Evolutionary conservation across 2,888 invertebrate genomes (phyloP).

Genomic region (Anorthoa munda): DNA sequence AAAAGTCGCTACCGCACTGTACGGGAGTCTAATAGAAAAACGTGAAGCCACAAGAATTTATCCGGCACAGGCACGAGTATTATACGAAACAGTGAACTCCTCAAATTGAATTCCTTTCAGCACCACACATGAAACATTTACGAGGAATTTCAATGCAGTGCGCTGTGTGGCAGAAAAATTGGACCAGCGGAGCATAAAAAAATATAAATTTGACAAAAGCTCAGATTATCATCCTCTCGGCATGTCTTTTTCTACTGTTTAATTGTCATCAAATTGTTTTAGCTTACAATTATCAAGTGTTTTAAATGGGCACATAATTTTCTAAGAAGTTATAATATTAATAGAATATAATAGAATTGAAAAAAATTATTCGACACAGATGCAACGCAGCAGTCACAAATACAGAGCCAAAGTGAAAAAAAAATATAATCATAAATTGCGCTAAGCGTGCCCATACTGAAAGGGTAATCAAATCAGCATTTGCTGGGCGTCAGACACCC

Average conservation of each 20-base stretch:
- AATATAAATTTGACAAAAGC: too few relatives aligned
- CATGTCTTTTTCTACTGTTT: too few relatives aligned
- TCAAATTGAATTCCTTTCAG: conserved; percentile 63
- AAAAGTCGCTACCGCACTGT: neutral
- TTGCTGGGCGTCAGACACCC: too few relatives aligned
- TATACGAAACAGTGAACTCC: conserved; percentile 10
- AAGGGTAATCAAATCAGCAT: too few relatives aligned
- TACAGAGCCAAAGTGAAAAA: too few relatives aligned
- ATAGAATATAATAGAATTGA: too few relatives aligned
- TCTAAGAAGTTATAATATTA: too few relatives aligned
- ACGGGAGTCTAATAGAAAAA: neutral
- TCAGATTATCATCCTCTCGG: too few relatives aligned
- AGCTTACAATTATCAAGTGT: neutral
- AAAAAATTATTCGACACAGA: too few relatives aligned
- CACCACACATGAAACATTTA: conserved; percentile 63
- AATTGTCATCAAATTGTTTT: neutral
- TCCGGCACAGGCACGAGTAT: neutral
- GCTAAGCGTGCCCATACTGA: too few relatives aligned
- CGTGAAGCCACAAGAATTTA: neutral
- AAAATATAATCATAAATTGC: too few relatives aligned
- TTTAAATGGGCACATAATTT: neutral
- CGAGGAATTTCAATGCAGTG: conserved; percentile 54
- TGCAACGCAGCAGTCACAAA: too few relatives aligned
- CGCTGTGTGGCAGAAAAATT: conserved; percentile 18
- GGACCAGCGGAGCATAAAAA: neutral